A percentile compares a stretch with the other conserved stretches of the same genome.
phyloP scores from a whole-genome alignment of 2,888 invertebrate species.

The Campoplex capitator region DNA sequence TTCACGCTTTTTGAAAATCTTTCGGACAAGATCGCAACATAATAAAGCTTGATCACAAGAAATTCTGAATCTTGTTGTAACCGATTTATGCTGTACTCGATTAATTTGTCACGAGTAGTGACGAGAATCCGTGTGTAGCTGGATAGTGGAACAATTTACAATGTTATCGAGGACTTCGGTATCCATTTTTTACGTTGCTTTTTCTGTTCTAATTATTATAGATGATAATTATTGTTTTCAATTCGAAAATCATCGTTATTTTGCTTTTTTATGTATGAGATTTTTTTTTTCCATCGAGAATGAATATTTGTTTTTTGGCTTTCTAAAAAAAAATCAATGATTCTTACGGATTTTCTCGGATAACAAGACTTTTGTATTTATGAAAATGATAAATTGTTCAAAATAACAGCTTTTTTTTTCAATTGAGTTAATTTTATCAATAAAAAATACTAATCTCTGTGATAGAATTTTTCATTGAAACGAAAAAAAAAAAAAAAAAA shows the following conservation, averaged over 20 bases:
- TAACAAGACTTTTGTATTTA: neutral
- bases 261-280: neutral
- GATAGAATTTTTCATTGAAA: neutral
- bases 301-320: no score
- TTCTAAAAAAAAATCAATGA: neutral
- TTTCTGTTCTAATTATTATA: neutral
- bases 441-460: neutral
- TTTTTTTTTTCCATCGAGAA: neutral
- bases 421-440: no score
- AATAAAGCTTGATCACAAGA: neutral
- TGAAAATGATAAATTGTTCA: neutral
- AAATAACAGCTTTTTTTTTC: neutral
- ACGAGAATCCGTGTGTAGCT: conserved; percentile 59
- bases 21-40: neutral
- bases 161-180: conserved; percentile 14
- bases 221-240: neutral
- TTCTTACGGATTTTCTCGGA: neutral
- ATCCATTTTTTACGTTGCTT: conserved; percentile 15
- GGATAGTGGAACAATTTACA: conserved; percentile 67
- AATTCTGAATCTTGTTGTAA: neutral
- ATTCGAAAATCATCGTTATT: neutral
- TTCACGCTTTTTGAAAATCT: neutral
- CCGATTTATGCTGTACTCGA: neutral
- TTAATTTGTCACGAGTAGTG: conserved; percentile 37
- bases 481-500: conserved; percentile 1